Base-by-base conservation (phyloP, 2,797 vertebrate species). In the Sphaeramia orbicularis region DNA sequence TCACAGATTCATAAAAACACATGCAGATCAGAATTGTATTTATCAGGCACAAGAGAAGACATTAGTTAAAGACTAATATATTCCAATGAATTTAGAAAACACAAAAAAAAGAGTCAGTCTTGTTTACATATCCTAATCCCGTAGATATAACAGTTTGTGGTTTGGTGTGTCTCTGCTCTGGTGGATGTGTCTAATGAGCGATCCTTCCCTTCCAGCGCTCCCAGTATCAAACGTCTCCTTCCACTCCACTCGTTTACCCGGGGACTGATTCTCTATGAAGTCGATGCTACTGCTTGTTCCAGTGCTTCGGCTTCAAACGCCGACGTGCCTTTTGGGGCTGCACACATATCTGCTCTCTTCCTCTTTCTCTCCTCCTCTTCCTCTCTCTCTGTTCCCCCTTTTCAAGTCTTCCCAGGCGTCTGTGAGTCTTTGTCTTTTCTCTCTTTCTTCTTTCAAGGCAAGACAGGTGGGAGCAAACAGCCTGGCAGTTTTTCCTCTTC, bases 381-480 rank as follows among this genome's bases (percentile, higher is more conserved):
- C 78, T 80, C 72, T 66, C 65, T 68, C 77, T 74, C 79, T 64
- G 65, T 82, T 81, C 67, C 60, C 80, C 79, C 72, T 84, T 91
- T 90, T 89, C 82, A 90, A 81, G 86, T 79, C 86, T 86, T 91
- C 90, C 91, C 88, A 82, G 65, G 87, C 78, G 81, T 85, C 84
- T 80, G 67, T 3, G 14, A 65, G 69, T 79, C 88, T 88, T 85
- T 90, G 90, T 90, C 82, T 89, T 85, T 78, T 74, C 69, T 74
- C 61, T 59, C 41, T 81, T 76, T 86, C 60, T 71, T 63, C 85
- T 90, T 91, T 90, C 90, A 90, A 88, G 84, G 89, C 70, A 55
- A 89, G 86, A 81, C 88, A 89, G 91, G 90, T 91, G 90, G 88
- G 89, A 91, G 80, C 85, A 90, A 91, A 91, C 87, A 90, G 83